phyloP scores from a whole-genome alignment of 2,113 vertebrate genomes.

The Ranitomeya imitator region DNA sequence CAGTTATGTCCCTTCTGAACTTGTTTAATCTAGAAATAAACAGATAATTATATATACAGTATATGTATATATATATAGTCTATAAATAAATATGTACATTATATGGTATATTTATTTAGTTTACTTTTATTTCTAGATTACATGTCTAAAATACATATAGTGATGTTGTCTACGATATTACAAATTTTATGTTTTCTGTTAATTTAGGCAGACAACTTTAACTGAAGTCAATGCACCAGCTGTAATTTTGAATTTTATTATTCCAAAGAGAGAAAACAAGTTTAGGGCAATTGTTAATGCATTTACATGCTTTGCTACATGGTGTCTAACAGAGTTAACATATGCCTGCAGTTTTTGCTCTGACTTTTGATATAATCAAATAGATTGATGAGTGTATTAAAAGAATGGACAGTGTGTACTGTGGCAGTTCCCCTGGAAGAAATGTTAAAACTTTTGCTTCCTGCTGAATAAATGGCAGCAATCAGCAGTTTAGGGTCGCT shows the following conservation, averaged over 20 bases:
- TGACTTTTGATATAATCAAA: slow-evolving; percentile 41
- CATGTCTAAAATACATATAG: too few species aligned
- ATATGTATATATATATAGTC: too few species aligned
- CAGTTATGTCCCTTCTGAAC: too few species aligned
- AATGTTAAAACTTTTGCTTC: slow-evolving; percentile 3
- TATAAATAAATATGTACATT: too few species aligned
- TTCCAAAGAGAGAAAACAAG: slow-evolving; percentile 49
- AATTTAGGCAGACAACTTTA: too few species aligned
- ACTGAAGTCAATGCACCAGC: not conserved
- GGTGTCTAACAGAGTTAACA: slow-evolving; percentile 55
- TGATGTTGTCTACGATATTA: too few species aligned
- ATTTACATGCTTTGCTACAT: slow-evolving; percentile 52
- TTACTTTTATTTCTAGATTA: too few species aligned
- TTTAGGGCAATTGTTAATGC: slow-evolving; percentile 55
- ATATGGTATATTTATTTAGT: too few species aligned
- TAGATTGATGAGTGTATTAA: slow-evolving; percentile 57
- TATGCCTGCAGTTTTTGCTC: slow-evolving; percentile 55
- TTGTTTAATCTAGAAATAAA: too few species aligned
- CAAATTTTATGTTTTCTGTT: too few species aligned
- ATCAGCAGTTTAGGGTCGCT: not conserved
- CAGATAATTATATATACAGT: too few species aligned
- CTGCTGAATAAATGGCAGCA: slow-evolving; percentile 18
- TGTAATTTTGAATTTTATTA: slow-evolving; percentile 20
- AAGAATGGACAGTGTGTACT: slow-evolving; percentile 48
- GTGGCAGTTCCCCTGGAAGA: not conserved